Base-by-base conservation (phyloP, 2,797 vertebrate genomes). In the Cercopithecus diana region DNA sequence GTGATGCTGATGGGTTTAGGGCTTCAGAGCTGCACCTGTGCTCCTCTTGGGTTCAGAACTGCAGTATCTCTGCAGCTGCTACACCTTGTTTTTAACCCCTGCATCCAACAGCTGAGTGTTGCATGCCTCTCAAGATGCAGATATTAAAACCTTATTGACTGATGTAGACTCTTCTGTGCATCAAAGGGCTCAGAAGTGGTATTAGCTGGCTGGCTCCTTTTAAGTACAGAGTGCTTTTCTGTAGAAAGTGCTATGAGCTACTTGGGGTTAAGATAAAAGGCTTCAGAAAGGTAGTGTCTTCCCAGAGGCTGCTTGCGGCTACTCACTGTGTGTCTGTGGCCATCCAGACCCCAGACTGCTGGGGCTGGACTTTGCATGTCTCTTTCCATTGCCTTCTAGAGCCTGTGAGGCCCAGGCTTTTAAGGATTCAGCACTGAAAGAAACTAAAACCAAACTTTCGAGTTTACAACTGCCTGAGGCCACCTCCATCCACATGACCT, bases 231-330 rank as follows among this genome's bases (percentile, higher is more conserved):
- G 93, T 95, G 82, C 85, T 93, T 96, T 92, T 86, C 33, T 97
- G 92, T 93, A 93, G 97, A 95, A 41, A 92, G 57, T 1, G 4
- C 73, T 85, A 82, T 48, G 48, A 70, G 82, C 88, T 93, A 83
- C 93, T 90, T 93, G 75, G 95, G 90, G 92, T 95, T 82, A 80
- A 88, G 97, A 98, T 97, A 85, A 97, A 98, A 98, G 95, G 80
- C 97, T 95, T 94, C 88, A 70, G 96, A 90, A 41, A 96, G 39
- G 55, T 43, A 73, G 30, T 12, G 36, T 5, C 41, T 83, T 88
- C 76, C 52, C 70, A 45, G 73, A 89, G 73, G 30, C 45, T 72
- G 58, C 84, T 12, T 17, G 11, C 30, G 48, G 89, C 52, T 77
- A 76, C n/a, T 92, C 57, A 7, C 5, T 3, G 45, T 43, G 61